Percentiles rank a stretch among this genome's conserved stretches.
phyloP scores from a whole-genome alignment of 2,888 invertebrate species.

The Crematogaster levior region DNA sequence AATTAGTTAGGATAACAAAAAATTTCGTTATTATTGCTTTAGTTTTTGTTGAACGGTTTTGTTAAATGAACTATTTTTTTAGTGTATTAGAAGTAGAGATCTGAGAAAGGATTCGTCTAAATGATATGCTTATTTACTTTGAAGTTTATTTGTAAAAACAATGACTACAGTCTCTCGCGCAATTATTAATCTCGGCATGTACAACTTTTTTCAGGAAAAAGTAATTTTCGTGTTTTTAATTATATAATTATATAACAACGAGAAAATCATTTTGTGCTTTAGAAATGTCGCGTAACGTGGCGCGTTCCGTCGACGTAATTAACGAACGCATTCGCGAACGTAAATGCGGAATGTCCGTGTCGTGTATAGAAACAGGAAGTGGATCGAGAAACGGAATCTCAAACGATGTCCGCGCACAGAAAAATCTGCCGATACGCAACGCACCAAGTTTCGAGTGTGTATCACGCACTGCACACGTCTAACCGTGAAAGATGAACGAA shows the following conservation, averaged over 20 bases:
- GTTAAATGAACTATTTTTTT: no score
- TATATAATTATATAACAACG: no score
- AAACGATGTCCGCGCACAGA: neutral
- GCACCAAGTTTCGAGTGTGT: neutral
- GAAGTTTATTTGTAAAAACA: neutral
- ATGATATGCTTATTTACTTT: no score
- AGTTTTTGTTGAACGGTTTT: no score
- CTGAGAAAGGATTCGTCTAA: no score
- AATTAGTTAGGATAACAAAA: no score
- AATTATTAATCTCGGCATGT: neutral
- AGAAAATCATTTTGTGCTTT: slow-evolving; percentile 2
- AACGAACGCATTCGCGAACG: neutral
- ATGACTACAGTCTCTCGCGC: neutral
- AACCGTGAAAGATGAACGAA: slow-evolving; percentile 7
- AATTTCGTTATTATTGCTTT: no score
- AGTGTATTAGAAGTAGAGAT: no score
- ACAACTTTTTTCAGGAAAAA: neutral
- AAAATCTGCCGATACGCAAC: neutral
- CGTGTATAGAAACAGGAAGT: slow-evolving; percentile 6
- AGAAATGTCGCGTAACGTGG: neutral
- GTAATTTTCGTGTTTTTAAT: slow-evolving; percentile 14
- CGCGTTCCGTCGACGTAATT: no score
- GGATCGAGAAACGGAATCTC: slow-evolving; percentile 12
- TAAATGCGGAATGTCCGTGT: slow-evolving; percentile 7
- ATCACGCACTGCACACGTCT: slow-evolving; percentile 1